Evolutionary conservation across 2,888 invertebrate species (phyloP), one percentile per base, ranked within the genome.

Genomic region (Ophion ellenae): DNA sequence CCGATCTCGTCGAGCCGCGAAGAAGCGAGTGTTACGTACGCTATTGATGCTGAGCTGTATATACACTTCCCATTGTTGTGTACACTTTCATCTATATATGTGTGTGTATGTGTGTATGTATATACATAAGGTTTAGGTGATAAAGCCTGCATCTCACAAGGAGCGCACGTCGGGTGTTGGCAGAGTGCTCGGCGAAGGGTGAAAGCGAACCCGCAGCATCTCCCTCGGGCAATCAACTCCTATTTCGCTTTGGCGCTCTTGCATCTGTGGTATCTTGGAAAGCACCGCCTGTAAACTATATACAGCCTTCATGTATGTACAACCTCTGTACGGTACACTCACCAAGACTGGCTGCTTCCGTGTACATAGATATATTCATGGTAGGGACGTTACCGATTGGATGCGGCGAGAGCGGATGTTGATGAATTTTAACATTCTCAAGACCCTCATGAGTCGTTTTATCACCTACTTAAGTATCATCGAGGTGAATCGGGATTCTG

Each of bases 181-280:
- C 73, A 74, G 81, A 77, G 83, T 76, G 71, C 76, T 79, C 76
- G 63, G 36, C 85, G 80, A 85, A 77, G 83, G 85, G 83, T 85
- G 83, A 85, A 85, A 85, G 85, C 85, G 83, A 85, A 85, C 85
- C 85, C 83, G 85, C 80, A 85, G 83, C 85, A 83, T 83, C 82
- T 83, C 85, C 85, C 83, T 69, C 80, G 83, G 76, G 85, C 85
- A 85, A 85, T 85, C 83, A 85, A 80, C 85, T 83, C 80, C 85
- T 83, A 83, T 83, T 83, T 80, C 85, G 83, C 85, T 83, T 80
- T 85, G 79, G 80, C 75, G 66, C 83, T 82, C 73, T 79, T 47
- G 85, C 75, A 81, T 85, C 81, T 79, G 70, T 47, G 64, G 53
- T 70, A 85, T 75, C 85, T 59, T 36, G 85, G 57, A 36, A 75